A percentile compares a stretch with the other conserved stretches of the same genome.
phyloP scores from a whole-genome alignment of 2,113 vertebrate species.

The Bettongia penicillata region DNA sequence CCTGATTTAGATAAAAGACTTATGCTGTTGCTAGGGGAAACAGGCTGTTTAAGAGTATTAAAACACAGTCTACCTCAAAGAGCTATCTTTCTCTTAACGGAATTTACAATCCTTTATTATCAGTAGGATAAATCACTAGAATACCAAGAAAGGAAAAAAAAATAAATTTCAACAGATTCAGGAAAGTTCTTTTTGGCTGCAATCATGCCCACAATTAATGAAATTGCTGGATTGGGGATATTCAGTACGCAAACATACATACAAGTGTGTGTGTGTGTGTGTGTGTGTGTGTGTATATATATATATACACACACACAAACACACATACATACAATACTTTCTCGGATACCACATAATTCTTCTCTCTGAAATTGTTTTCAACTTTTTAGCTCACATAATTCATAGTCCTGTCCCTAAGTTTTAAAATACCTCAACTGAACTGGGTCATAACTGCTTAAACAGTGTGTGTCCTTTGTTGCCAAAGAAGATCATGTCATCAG shows the following conservation, averaged over 20 bases:
- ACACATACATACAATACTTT: not conserved
- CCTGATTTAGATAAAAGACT: constrained; percentile 52
- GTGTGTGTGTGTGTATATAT: no score
- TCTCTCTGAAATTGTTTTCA: not conserved
- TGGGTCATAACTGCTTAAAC: not conserved
- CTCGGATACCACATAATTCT: not conserved
- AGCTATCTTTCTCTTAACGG: constrained; percentile 26
- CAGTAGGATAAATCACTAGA: constrained; percentile 50
- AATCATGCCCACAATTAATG: constrained; percentile 43
- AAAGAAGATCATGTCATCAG: no score
- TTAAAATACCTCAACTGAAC: not conserved
- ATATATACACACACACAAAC: not conserved
- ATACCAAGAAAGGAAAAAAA: not conserved
- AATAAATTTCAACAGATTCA: constrained; percentile 29
- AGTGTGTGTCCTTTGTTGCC: no score
- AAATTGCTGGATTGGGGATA: constrained; percentile 38
- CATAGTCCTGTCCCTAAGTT: not conserved
- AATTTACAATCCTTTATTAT: constrained; percentile 58
- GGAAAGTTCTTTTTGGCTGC: not conserved
- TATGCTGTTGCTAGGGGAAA: constrained; percentile 13
- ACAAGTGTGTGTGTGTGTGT: no score
- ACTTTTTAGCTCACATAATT: not conserved
- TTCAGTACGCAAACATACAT: not conserved
- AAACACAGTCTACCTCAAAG: constrained; percentile 34
- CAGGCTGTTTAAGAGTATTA: constrained; percentile 42